Percentiles rank a stretch among this genome's conserved stretches.
Evolutionary conservation across 2,888 invertebrate genomes (phyloP).

Genomic region (Drosophila nr. perissopoda): DNA sequence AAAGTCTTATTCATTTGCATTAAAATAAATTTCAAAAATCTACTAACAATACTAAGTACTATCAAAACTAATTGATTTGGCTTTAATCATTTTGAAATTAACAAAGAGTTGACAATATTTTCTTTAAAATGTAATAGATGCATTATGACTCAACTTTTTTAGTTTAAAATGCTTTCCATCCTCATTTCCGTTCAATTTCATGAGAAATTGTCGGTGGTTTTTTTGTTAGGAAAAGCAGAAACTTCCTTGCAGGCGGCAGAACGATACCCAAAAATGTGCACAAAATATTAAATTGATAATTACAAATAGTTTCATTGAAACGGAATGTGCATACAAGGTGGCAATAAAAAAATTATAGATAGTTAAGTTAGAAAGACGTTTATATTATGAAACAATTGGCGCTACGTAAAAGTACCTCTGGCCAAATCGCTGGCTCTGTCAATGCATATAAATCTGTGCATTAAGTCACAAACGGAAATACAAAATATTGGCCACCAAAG

Average conservation of each 20-base stretch:
- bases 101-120: too few species aligned
- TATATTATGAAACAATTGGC: conserved; percentile 64
- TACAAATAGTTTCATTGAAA: conserved; percentile 60
- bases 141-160: background rate
- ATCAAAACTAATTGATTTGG: background rate
- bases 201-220: conserved; percentile 13
- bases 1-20: background rate
- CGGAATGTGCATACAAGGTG: conserved; percentile 40
- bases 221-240: conserved; percentile 10
- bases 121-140: background rate
- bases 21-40: background rate
- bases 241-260: conserved; percentile 22
- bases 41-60: background rate
- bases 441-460: conserved; percentile 62
- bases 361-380: conserved; percentile 37
- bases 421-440: conserved; percentile 38
- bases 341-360: conserved; percentile 41
- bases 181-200: conserved; percentile 23
- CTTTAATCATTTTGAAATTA: background rate
- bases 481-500: conserved; percentile 49
- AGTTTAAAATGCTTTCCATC: background rate
- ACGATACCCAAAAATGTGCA: conserved; percentile 47
- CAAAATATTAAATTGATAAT: conserved; percentile 64
- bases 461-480: conserved; percentile 59
- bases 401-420: conserved; percentile 42